Evolutionary conservation across 2,797 vertebrate species (phyloP), one percentile per base, ranked within the genome.

Genomic region (Periparus ater): DNA sequence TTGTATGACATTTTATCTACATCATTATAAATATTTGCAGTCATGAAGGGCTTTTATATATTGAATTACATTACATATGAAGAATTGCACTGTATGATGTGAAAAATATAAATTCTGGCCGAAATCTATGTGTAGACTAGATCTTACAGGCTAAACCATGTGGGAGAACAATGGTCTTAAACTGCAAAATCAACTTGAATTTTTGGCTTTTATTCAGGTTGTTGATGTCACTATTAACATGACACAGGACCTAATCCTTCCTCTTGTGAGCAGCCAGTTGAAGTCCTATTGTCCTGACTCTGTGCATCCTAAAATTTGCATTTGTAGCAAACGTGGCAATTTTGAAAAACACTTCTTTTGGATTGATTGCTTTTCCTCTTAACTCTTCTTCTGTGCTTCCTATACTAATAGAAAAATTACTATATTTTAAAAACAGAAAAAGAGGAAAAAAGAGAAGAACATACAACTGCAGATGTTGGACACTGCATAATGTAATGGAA

Each of bases 221-320:
- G 89, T 93, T 97, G 94, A 96, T 96, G 87, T 94, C 91, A 95
- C 89, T 94, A 89, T 91, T 93, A 96, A 80, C 78, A 93, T 77
- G 81, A 93, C 87, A 91, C 67, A 91, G 77, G 76, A 96, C 45
- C 83, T 91, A 89, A 73, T 95, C 94, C 92, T 96, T 96, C 95
- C 94, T 97, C 38, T 84, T 79, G 42, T 71, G 57, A 75, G 63
- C 63, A 93, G 83, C 47, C 88, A 61, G 80, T 92, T 84, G 30
- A 62, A 92, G 22, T 79, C 60, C 85, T 78, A 79, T 93, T 94
- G 92, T 94, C 82, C 79, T 63, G 70, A 80, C 34, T 66, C 32
- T 10, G 1, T 90, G 63, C 83, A 91, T 78, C 85, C 85, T 76
- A 81, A 89, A 77, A 62, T 79, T 93, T 82, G 51, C 42, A 80